Evolutionary conservation across 2,888 invertebrate genomes (phyloP).

Genomic region (Mythimna albipuncta): DNA sequence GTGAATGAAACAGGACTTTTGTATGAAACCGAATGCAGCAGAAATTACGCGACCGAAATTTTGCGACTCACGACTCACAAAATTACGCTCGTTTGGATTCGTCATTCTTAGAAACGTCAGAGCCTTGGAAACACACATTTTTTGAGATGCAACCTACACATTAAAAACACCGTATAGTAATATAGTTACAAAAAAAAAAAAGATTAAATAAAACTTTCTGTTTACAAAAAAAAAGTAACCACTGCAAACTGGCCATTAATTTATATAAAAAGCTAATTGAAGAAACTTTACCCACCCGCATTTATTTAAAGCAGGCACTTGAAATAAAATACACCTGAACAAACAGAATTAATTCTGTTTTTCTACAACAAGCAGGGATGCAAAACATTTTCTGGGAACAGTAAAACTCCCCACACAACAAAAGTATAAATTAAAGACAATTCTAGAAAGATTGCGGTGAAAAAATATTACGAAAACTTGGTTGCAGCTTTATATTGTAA

Average conservation of each 20-base stretch:
- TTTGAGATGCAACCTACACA: too few relatives aligned
- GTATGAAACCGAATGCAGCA: too few relatives aligned
- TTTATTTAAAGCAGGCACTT: slow-evolving; percentile 35
- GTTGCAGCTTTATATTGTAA: slow-evolving; percentile 59
- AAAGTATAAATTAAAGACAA: slow-evolving; percentile 64
- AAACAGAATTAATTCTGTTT: slow-evolving; percentile 38
- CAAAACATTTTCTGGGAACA: slow-evolving; percentile 39
- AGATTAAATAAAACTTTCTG: too few relatives aligned
- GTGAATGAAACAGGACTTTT: too few relatives aligned
- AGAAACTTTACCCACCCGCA: slow-evolving; percentile 26
- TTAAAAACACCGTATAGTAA: too few relatives aligned
- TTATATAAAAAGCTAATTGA: slow-evolving; percentile 35
- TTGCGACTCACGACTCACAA: too few relatives aligned
- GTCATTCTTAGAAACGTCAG: too few relatives aligned
- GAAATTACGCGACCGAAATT: too few relatives aligned
- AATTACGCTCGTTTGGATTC: too few relatives aligned
- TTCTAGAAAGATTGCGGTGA: slow-evolving; percentile 62
- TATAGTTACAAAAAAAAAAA: too few relatives aligned
- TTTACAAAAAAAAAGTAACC: too few relatives aligned
- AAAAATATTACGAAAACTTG: slow-evolving; percentile 64
- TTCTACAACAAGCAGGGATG: slow-evolving; percentile 18
- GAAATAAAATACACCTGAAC: slow-evolving; percentile 37
- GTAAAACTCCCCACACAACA: slow-evolving; percentile 43
- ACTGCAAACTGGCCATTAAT: background rate
- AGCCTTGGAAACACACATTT: too few relatives aligned